Base-by-base conservation (phyloP, 2,888 invertebrate species). In the Dusona sp. region DNA sequence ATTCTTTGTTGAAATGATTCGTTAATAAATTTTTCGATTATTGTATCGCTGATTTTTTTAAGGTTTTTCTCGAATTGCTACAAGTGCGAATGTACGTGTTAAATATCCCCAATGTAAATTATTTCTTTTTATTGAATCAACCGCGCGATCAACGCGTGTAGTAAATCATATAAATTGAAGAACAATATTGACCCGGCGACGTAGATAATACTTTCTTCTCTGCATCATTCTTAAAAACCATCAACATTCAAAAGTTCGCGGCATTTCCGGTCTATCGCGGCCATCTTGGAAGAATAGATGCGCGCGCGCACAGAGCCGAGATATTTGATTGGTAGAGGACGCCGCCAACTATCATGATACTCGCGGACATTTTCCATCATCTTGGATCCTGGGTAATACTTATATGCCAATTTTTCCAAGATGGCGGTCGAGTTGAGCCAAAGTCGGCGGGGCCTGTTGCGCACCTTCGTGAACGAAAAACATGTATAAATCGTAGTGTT, bases 341-440 rank as follows among this genome's bases (percentile, higher is more conserved):
- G 87, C 89, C 90, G 91, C 91, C n/a, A 87, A 91, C 92, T 61
- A 25, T 45, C 25, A 9, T 13, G 36, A 38, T 42, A 92, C 88
- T 91, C 89, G 90, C 89, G 88, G 92, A 91, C 91, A 90, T 92
- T 92, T 78, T 68, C 25, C 36, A 54, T 36, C 51, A 11, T 36
- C 25, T 51, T 22, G 65, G 92, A 92, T 91, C 90, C 90, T 90
- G 91, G 91, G 93, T 91, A 90, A 90, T 33, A 48, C 48, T 91
- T 89, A 89, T 65, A 92, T 92, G 90, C 91, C 89, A 91, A 88
- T 91, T 92, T 92, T 92, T 92, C 90, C 93, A 94, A 94, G 89
- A 94, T 94, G 94, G 94, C 94, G 92, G 92, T 90, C 89, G 90
- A 93, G 91, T 93, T 54, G 92, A 93, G 92, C 88, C 89, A 90